A percentile compares a stretch with the other conserved stretches of the same genome.
Evolutionary conservation across 2,797 vertebrate genomes (phyloP).

Genomic region (Pangasius macronema): DNA sequence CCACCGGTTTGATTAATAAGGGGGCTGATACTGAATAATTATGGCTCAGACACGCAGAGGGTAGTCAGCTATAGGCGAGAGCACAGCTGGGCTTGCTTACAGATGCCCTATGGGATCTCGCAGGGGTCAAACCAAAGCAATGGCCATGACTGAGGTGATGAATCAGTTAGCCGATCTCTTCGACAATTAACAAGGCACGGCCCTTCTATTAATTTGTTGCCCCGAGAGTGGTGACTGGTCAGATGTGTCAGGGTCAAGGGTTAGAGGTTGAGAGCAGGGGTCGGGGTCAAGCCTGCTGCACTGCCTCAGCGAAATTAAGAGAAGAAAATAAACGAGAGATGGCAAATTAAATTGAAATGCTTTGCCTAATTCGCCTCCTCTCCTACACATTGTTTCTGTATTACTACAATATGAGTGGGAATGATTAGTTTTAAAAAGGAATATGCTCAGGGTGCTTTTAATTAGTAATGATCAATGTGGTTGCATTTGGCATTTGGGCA

Average conservation of each 20-base stretch:
- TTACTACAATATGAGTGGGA: conserved; percentile 55
- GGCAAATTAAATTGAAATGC: conserved; percentile 72
- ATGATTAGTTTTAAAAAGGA: conserved; percentile 73
- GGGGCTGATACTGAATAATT: conserved; percentile 99
- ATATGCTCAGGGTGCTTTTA: conserved; percentile 86
- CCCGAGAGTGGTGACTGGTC: conserved; percentile 96
- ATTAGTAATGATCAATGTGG: conserved; percentile 94
- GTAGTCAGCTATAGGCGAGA: conserved; percentile 85
- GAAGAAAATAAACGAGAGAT: conserved; percentile 68
- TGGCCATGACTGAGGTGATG: conserved; percentile 99
- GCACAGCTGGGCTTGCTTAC: conserved; percentile 94
- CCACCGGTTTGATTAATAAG: conserved; percentile 99
- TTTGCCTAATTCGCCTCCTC: conserved; percentile 23
- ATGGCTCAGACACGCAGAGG: conserved; percentile 81
- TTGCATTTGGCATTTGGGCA: conserved; percentile 80
- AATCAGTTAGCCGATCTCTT: conserved; percentile 96
- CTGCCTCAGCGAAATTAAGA: conserved; percentile 71
- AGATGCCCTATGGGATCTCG: conserved; percentile 90
- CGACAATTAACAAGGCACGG: conserved; percentile 96
- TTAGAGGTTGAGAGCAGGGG: conserved; percentile 89
- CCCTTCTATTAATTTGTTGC: conserved; percentile 97
- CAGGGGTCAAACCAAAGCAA: conserved; percentile 96
- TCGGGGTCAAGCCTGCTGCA: conserved; percentile 91
- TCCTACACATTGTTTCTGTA: conserved; percentile 64
- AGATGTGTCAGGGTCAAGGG: conserved; percentile 95